These are phyloP conservation scores for Sinelater perroti DNA, from an alignment of 2,888 invertebrate genomes.

Conservation along the genomic window DNA sequence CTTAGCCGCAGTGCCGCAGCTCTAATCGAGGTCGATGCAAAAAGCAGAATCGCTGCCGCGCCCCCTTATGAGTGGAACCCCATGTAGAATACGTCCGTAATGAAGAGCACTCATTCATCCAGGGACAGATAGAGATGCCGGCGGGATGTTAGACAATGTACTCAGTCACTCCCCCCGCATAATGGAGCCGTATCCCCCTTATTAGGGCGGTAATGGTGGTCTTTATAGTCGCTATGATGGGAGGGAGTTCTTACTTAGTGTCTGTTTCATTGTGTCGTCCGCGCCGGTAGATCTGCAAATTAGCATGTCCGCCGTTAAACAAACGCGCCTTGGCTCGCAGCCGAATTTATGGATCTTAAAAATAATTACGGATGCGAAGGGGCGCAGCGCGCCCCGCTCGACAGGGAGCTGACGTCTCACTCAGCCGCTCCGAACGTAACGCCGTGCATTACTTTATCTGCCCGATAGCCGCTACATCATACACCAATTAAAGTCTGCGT, in stretches of 20 bases:
- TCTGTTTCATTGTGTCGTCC: slow-evolving; percentile 55
- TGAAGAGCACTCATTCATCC: slow-evolving; percentile 51
- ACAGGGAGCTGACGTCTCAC: slow-evolving; percentile 30
- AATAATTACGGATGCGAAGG: slow-evolving; percentile 17
- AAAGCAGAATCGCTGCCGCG: not conserved
- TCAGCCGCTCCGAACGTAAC: slow-evolving; percentile 23
- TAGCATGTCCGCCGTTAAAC: slow-evolving; percentile 47
- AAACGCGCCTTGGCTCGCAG: slow-evolving; percentile 28
- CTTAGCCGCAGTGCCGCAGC: not conserved
- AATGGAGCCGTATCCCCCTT: slow-evolving; percentile 56
- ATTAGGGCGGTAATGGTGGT: slow-evolving; percentile 58
- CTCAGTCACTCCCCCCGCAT: slow-evolving; percentile 50
- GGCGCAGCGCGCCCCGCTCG: slow-evolving; percentile 11
- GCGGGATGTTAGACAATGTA: slow-evolving; percentile 51
- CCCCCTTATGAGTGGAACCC: slow-evolving; percentile 18
- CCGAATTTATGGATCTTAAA: slow-evolving; percentile 28
- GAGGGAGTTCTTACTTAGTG: slow-evolving; percentile 56
- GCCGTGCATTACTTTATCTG: slow-evolving; percentile 20
- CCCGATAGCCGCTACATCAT: slow-evolving; percentile 25
- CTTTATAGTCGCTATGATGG: slow-evolving; percentile 55
- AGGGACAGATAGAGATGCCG: slow-evolving; percentile 50
- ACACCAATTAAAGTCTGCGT: slow-evolving; percentile 24
- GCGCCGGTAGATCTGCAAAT: slow-evolving; percentile 50
- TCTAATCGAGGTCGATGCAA: not conserved
- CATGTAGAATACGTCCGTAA: slow-evolving; percentile 41